These are phyloP conservation scores for Athetis lepigone DNA, from an alignment of 2,888 invertebrate genomes.

Conservation along the genomic window DNA sequence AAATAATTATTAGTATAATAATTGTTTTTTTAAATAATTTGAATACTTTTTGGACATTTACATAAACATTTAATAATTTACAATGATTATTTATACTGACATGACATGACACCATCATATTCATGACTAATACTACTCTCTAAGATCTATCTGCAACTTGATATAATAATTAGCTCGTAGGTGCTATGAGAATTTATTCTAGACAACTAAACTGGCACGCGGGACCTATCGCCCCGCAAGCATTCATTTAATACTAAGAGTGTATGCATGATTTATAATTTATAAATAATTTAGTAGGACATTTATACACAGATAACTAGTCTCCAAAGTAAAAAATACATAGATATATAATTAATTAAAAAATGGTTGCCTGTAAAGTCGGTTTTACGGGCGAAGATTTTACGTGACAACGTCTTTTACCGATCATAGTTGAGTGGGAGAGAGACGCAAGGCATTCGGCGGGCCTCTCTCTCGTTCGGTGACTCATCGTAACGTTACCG, in stretches of 20 bases:
- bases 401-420: too few species aligned
- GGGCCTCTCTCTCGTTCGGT: too few species aligned
- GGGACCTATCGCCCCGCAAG: constrained; percentile 86
- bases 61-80: constrained; percentile 91
- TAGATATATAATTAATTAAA: constrained; percentile 71
- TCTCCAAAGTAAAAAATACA: constrained; percentile 81
- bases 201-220: constrained; percentile 85
- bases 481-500: too few species aligned
- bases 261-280: constrained; percentile 89
- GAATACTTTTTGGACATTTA: constrained; percentile 91
- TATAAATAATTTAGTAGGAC: constrained; percentile 88
- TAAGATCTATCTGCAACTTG: constrained; percentile 89
- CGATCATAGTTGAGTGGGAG: too few species aligned
- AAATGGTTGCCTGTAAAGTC: too few species aligned
- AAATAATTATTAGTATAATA: constrained; percentile 88
- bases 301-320: constrained; percentile 85
- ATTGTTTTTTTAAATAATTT: constrained; percentile 90
- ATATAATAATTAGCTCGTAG: constrained; percentile 82
- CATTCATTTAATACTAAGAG: constrained; percentile 87
- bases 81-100: constrained; percentile 90
- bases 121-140: constrained; percentile 87
- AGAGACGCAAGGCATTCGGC: too few species aligned
- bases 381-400: too few species aligned
- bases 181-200: constrained; percentile 89
- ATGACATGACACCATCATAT: constrained; percentile 90